Conservation (phyloP, 1,140 invertebrate species). For the Drosophila fuyamai region DNA sequence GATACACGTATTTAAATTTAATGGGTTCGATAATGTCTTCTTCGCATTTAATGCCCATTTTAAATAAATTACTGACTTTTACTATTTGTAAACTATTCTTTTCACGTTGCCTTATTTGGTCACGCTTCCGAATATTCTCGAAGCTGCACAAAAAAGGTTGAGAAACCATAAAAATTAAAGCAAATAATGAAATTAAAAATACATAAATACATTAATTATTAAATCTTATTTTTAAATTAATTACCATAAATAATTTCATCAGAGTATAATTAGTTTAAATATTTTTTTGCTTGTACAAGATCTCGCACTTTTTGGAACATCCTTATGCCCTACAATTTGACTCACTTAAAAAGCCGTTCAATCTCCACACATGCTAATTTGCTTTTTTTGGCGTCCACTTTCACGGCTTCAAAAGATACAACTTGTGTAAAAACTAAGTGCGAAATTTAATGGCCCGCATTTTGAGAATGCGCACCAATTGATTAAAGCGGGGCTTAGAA, state of each 20-base stretch:
- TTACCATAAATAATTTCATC: too few species aligned
- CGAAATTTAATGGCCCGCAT: conserved; percentile 44
- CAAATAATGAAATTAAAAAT: too few species aligned
- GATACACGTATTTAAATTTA: conserved; percentile 3
- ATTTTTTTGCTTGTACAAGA: conserved; percentile 4
- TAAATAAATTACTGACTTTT: conserved; percentile 19
- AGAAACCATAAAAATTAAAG: neutral
- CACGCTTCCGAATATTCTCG: neutral
- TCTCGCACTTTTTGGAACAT: conserved; percentile 5
- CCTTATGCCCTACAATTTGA: conserved; percentile 28
- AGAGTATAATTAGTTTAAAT: neutral
- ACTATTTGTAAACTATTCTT: neutral
- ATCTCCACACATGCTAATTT: conserved; percentile 33
- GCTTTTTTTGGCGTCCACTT: conserved; percentile 11
- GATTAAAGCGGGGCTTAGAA: conserved; percentile 29
- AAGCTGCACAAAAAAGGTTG: neutral
- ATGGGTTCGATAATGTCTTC: conserved; percentile 6
- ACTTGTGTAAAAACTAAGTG: conserved; percentile 9
- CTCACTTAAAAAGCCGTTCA: conserved; percentile 42
- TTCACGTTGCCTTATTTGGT: neutral
- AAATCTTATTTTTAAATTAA: too few species aligned
- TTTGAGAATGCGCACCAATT: conserved; percentile 20
- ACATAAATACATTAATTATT: too few species aligned
- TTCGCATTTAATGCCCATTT: conserved; percentile 3
- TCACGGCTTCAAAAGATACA: conserved; percentile 20